Conservation (phyloP, 2,797 vertebrate genomes). For the Sus cebifrons region DNA sequence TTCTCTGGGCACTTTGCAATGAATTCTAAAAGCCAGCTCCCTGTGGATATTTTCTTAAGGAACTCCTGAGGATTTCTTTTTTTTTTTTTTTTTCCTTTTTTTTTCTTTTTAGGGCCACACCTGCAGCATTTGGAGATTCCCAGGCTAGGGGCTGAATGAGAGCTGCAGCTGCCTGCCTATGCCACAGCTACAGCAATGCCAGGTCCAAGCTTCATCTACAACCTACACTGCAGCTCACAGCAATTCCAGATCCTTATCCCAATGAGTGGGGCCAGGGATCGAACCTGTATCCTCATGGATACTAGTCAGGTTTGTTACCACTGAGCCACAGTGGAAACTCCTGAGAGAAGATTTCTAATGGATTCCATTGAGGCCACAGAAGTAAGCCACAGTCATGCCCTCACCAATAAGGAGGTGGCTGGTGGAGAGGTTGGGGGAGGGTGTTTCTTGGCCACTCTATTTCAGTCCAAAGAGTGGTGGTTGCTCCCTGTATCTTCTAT, state of each 20-base stretch:
- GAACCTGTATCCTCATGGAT: too few relatives aligned
- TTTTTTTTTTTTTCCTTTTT: background rate
- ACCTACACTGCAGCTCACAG: too few relatives aligned
- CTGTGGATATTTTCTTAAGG: background rate
- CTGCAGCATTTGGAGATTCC: too few relatives aligned
- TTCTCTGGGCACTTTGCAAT: background rate
- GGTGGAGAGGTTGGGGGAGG: rapidly evolving
- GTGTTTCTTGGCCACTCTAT: background rate
- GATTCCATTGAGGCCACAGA: background rate
- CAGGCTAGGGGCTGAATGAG: too few relatives aligned
- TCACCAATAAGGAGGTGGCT: background rate
- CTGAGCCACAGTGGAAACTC: too few relatives aligned
- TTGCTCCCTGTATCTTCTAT: background rate
- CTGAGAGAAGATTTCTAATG: background rate
- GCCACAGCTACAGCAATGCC: too few relatives aligned
- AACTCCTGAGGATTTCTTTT: background rate
- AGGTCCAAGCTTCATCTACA: too few relatives aligned
- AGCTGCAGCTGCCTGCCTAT: too few relatives aligned
- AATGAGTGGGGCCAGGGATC: too few relatives aligned
- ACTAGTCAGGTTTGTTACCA: too few relatives aligned
- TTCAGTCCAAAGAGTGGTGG: background rate
- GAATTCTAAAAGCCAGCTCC: background rate
- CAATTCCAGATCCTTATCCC: too few relatives aligned
- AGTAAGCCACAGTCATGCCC: background rate
- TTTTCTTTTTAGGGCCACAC: too few relatives aligned